These are phyloP conservation scores for Chelonoidis abingdonii DNA, from an alignment of 2,113 vertebrate genomes.

Conservation along the genomic window DNA sequence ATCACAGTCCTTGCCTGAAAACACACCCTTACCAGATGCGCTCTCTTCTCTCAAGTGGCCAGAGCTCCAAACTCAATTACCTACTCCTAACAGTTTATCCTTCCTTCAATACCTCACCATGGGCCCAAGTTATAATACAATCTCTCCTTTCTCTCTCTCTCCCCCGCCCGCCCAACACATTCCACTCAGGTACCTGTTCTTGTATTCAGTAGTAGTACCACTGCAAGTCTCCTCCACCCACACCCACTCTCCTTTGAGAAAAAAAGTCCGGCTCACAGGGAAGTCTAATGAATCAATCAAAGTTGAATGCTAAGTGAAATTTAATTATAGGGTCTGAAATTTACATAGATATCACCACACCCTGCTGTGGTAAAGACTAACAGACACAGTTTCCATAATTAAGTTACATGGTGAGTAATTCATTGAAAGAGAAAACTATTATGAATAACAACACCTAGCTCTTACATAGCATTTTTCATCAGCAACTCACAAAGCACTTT, in stretches of 20 bases:
- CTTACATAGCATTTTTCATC: neutral
- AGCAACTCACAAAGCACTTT: neutral
- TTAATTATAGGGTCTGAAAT: neutral
- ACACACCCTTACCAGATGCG: accelerated
- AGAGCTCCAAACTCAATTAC: neutral
- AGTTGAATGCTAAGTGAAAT: constrained; percentile 22
- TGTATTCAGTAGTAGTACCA: constrained; percentile 36
- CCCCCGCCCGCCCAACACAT: neutral
- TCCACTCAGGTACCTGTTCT: constrained; percentile 56
- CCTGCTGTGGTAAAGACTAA: neutral
- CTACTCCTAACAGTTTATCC: neutral
- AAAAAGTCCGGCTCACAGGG: neutral
- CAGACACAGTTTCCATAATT: neutral
- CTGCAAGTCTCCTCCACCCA: constrained; percentile 23
- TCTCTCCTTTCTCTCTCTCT: neutral
- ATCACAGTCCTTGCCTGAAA: accelerated
- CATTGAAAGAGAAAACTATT: neutral
- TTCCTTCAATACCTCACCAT: neutral
- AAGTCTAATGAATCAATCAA: neutral
- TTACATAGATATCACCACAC: neutral
- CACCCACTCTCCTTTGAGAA: constrained; percentile 38
- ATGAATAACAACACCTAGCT: neutral
- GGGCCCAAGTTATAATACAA: neutral
- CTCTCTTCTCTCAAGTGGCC: accelerated
- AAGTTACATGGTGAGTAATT: accelerated